These are phyloP conservation scores for Cyanoliseus patagonus DNA, from an alignment of 2,113 vertebrate species.

Conservation along the genomic window DNA sequence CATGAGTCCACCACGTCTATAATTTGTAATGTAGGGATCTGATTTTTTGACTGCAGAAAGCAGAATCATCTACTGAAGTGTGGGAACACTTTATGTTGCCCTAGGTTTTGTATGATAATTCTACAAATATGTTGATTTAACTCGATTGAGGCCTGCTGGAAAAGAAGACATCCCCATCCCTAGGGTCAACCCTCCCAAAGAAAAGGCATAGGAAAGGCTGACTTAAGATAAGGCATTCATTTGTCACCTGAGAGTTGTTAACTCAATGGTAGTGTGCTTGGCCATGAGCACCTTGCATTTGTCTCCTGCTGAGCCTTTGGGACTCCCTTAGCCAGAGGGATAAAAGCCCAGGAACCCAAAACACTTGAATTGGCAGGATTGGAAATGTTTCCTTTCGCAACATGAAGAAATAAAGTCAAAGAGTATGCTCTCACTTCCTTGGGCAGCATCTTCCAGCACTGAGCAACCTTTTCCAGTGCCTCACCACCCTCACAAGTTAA, in stretches of 20 bases:
- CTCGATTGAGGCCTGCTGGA: background rate
- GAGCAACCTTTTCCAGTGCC: background rate
- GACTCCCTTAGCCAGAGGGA: background rate
- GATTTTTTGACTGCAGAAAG: background rate
- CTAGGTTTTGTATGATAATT: background rate
- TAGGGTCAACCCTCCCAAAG: background rate
- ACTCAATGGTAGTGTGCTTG: background rate
- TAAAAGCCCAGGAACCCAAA: slow-evolving; percentile 6
- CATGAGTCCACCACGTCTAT: background rate
- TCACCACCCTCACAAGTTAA: background rate
- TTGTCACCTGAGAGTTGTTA: background rate
- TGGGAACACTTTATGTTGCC: background rate
- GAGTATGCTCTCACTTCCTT: background rate
- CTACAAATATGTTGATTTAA: background rate
- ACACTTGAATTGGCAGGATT: background rate
- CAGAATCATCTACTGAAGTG: background rate
- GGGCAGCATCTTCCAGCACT: background rate
- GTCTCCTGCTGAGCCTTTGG: background rate
- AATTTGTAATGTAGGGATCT: background rate
- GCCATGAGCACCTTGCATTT: background rate
- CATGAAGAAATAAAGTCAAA: background rate
- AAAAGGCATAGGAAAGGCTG: background rate
- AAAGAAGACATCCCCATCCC: background rate
- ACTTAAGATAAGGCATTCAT: slow-evolving; percentile 1
- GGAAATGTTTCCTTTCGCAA: background rate